Percentiles rank a stretch among this genome's conserved stretches.
phyloP scores from a whole-genome alignment of 2,888 invertebrate genomes.

The Hydropsyche betteni region DNA sequence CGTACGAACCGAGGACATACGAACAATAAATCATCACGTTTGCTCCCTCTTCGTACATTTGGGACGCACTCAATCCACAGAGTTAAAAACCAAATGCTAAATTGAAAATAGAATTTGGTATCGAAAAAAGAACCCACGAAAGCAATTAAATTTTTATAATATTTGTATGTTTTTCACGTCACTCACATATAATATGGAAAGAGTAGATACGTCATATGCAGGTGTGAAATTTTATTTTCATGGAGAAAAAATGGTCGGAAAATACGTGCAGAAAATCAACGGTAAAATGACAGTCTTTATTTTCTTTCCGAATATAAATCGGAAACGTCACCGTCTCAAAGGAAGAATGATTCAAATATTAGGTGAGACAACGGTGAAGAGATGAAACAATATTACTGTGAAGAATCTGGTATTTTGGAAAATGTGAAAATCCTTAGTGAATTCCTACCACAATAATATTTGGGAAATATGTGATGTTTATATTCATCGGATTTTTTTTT shows the following conservation, averaged over 20 bases:
- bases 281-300: slow-evolving; percentile 14
- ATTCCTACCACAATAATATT: too few species aligned
- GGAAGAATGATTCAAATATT: slow-evolving; percentile 28
- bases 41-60: slow-evolving; percentile 12
- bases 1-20: slow-evolving; percentile 31
- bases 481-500: too few species aligned
- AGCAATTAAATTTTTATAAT: background rate
- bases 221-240: slow-evolving; percentile 13
- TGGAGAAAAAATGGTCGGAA: background rate
- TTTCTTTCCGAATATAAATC: slow-evolving; percentile 31
- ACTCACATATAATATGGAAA: background rate
- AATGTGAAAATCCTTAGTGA: slow-evolving; percentile 11
- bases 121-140: background rate
- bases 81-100: too few species aligned
- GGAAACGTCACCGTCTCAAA: slow-evolving; percentile 27
- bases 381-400: slow-evolving; percentile 15
- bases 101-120: background rate
- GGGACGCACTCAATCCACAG: slow-evolving; percentile 7
- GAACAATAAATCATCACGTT: slow-evolving; percentile 33
- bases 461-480: too few species aligned
- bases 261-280: background rate
- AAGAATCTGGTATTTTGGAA: slow-evolving; percentile 5
- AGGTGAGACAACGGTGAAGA: slow-evolving; percentile 3
- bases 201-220: background rate
- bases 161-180: background rate